Base-by-base conservation (phyloP, 2,888 invertebrate species). In the Isoperla grammatica region DNA sequence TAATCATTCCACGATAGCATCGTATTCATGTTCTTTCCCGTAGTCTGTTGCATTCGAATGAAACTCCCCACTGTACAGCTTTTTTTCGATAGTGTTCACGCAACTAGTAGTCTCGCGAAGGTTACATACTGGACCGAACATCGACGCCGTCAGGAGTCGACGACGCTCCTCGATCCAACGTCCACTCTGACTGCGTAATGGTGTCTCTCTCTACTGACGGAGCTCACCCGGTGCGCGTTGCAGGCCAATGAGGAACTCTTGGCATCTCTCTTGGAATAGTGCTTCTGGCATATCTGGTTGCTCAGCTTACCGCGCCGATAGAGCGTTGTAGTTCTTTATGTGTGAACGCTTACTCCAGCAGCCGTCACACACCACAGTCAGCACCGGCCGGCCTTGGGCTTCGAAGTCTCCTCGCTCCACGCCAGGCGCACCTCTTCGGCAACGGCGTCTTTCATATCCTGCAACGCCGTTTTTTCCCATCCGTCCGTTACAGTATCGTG, bases 91-190 rank as follows among this genome's bases (percentile, higher is more conserved):
- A 12, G 59, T 57, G 9, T 40, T 15, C 9, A 17, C 49, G 48
- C 60, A 61, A 3, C 50, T 56, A 20, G 62, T 64, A 1, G 50
- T 59, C 19, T 22, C 9, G 29, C 29, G 29, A 8, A 29, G 29
- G 29, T 29, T 29, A 8, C 29, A 29, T 6, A 29, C 29, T 29
- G 4, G 29, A 6, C 29, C 29, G 8, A 29, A 29, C 29, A 29
- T 29, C 8, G 63, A 64, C n/a, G 65, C 63, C 9, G 64, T 64
- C 9, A 66, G 42, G 12, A 63, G 37, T 49, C 58, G 20, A 9
- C 56, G 43, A 3, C 61, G 56, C 50, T 48, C 29, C 29, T 42
- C 23, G 20, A 40, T 56, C 29, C 61, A 61, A 48, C 29, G 20
- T 23, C 11, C 35, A 23, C 61, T 60, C 11, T 60, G 15, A 29